Base-by-base conservation (phyloP, 1,140 invertebrate genomes). In the Theocolax elegans region DNA sequence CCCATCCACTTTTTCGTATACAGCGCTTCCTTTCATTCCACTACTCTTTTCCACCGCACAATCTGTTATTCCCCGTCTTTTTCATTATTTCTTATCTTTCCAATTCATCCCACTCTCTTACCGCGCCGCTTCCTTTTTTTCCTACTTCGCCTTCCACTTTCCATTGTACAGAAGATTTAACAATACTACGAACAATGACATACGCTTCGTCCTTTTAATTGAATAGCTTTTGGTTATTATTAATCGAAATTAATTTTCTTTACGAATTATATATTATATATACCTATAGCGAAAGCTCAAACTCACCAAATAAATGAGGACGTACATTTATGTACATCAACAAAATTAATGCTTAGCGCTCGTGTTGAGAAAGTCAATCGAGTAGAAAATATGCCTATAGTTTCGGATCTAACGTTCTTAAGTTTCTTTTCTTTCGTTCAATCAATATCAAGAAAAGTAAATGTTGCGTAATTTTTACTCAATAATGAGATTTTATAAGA, bases 41-140 rank as follows among this genome's bases (percentile, higher is more conserved):
- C 38, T 13, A 4, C 19, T 59, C 2, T 46, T 40, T 21, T 21
- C 10, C 40, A 51, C 1, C 13, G 23, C 12, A 19, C 29, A 65
- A 71, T 67, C 49, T 49, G 53, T 67, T 67, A 71, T 71, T 68
- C 49, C 25, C 29, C 49, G 12, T 58, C 42, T 60, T 62, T 51
- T 49, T 66, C 54, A 71, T 71, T 71, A 66, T 69, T 71, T 65
- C 48, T 67, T 72, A 70, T 72, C 67, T 58, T 31, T 38, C 21
- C 42, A 31, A 67, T 63, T 72, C 62, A 35, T 64, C 40, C 60
- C 48, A 31, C 31, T 23, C 38, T 66, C 40, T 46, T 12, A 12
- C 15, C 29, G 19, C 59, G 51, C 31, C 42, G 12, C 23, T 56
- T 73, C 58, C 66, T 44, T 15, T 54, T 44, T 27, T 27, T 69